Percentiles rank a stretch among this genome's conserved stretches.
phyloP scores from a whole-genome alignment of 2,113 vertebrate genomes.

The Sialia sialis region DNA sequence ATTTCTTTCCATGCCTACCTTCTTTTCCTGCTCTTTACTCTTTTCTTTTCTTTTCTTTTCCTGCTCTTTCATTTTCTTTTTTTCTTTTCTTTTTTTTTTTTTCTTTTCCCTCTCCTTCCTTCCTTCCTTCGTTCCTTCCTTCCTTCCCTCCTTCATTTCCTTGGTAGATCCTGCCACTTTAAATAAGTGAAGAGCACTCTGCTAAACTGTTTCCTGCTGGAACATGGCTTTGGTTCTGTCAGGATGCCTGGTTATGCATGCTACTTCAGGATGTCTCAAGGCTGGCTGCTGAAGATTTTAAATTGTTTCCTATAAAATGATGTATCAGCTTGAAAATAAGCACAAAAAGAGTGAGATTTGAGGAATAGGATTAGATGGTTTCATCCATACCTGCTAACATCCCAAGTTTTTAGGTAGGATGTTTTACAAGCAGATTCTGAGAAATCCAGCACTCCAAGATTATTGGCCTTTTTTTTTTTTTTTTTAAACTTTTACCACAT shows the following conservation, averaged over 20 bases:
- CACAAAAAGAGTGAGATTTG: not conserved
- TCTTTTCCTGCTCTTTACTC: accelerated
- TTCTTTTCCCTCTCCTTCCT: not conserved
- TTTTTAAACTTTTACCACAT: not conserved
- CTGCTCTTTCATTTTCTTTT: no score
- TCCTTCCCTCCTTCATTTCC: not conserved
- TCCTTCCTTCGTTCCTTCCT: no score
- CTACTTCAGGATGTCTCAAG: not conserved
- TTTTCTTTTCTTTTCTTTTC: accelerated
- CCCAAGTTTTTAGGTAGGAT: not conserved
- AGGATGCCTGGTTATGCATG: not conserved
- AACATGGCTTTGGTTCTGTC: not conserved
- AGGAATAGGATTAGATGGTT: not conserved
- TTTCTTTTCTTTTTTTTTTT: accelerated
- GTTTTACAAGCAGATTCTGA: not conserved
- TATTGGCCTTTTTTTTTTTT: not conserved
- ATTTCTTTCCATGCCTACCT: not conserved
- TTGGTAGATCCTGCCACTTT: not conserved
- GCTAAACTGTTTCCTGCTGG: not conserved
- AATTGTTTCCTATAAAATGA: not conserved
- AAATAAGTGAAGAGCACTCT: not conserved
- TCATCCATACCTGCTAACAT: not conserved
- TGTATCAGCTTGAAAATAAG: not conserved
- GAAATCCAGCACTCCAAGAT: not conserved
- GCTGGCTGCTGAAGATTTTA: not conserved